Conservation (phyloP, 2,797 vertebrate genomes). For the Distichodus sexfasciatus region DNA sequence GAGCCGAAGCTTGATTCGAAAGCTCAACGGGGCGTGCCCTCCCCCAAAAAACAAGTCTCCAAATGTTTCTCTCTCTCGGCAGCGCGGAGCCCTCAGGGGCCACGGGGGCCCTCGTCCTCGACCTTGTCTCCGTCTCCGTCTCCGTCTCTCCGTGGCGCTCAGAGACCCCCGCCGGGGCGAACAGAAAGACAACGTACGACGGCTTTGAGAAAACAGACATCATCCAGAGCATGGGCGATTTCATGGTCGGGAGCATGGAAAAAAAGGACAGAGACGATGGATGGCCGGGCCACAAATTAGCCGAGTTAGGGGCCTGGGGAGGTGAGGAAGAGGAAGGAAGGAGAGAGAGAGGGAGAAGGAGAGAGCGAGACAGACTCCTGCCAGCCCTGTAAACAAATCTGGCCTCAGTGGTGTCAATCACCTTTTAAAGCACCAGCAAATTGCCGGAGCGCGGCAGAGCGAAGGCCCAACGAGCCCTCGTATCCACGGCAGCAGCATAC, state of each 20-base stretch:
- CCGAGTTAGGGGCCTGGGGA: conserved; percentile 7
- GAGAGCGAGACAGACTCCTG: too few relatives aligned
- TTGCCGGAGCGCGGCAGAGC: conserved; percentile 28
- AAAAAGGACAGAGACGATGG: conserved; percentile 61
- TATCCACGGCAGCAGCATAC: conserved; percentile 8
- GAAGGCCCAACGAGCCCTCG: not conserved
- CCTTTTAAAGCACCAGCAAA: conserved; percentile 49
- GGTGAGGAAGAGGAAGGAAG: too few relatives aligned
- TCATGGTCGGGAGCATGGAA: conserved; percentile 71
- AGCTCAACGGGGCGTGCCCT: not conserved
- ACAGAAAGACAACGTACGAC: conserved; percentile 57
- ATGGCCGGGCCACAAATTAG: conserved; percentile 53
- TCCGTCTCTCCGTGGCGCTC: conserved; percentile 29
- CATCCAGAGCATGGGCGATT: conserved; percentile 72
- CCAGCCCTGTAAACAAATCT: conserved; percentile 53
- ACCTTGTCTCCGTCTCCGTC: too few relatives aligned
- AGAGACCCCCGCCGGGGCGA: conserved; percentile 21
- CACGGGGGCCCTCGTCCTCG: conserved; percentile 55
- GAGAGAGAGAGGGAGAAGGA: too few relatives aligned
- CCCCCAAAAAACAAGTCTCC: not conserved
- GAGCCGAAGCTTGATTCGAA: conserved; percentile 30
- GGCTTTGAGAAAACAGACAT: conserved; percentile 69
- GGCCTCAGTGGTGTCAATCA: conserved; percentile 57
- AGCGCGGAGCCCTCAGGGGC: conserved; percentile 21
- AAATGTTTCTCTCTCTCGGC: not conserved